Conservation (phyloP, 2,888 invertebrate genomes). For the Clanis bilineata region DNA sequence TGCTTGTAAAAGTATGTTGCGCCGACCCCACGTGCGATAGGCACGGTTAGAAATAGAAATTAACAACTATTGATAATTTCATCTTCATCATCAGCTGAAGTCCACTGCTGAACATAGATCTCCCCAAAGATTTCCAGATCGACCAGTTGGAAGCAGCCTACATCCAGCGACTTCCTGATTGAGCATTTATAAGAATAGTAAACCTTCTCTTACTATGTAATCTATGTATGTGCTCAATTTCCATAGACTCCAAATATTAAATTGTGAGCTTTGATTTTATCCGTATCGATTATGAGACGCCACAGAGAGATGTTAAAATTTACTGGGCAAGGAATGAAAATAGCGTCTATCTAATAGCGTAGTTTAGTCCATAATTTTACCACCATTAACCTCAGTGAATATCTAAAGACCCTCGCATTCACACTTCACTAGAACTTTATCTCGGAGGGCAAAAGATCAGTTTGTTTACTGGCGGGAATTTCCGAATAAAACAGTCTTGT, state of each 20-base stretch:
- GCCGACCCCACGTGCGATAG: no score
- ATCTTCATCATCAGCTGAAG: no score
- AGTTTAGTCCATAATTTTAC: not conserved
- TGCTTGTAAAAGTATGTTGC: no score
- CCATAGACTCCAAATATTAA: not conserved
- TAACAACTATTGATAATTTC: no score
- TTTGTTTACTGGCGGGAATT: constrained; percentile 35
- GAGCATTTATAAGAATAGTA: no score
- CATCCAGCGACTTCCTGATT: no score
- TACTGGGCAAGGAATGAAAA: not conserved
- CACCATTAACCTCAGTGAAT: not conserved
- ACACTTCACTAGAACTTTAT: constrained; percentile 19
- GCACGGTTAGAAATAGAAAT: no score
- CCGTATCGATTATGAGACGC: not conserved
- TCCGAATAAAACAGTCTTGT: constrained; percentile 33
- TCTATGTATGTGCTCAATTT: no score
- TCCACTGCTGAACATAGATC: no score
- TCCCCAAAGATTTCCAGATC: no score
- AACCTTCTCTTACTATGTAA: no score
- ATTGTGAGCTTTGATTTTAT: not conserved
- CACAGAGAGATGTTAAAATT: not conserved
- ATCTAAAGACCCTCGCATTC: not conserved
- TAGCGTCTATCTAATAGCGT: not conserved
- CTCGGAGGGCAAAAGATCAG: constrained; percentile 36
- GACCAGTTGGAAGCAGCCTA: no score